Evolutionary conservation across 2,797 vertebrate species (phyloP).

Genomic region (Muscicapa striata): DNA sequence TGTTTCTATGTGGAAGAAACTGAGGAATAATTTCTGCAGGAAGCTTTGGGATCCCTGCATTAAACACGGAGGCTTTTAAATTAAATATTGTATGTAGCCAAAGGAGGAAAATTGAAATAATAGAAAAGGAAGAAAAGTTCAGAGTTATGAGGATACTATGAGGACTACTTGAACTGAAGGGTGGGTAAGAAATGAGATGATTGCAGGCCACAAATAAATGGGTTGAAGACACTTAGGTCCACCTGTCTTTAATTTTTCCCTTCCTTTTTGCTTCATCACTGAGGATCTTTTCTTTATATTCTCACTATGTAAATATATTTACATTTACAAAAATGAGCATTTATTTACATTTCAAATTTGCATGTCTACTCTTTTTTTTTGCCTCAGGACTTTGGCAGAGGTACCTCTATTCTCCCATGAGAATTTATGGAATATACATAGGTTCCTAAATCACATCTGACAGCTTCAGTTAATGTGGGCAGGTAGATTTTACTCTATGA

Average conservation of each 20-base stretch:
- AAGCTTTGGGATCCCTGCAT: not conserved
- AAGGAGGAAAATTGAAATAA: not conserved
- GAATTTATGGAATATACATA: slow-evolving; percentile 49
- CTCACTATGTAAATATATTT: not conserved
- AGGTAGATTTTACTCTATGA: slow-evolving; percentile 65
- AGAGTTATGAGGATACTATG: not conserved
- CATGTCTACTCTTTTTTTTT: not conserved
- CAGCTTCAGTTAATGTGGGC: slow-evolving; percentile 57
- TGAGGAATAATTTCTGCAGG: not conserved
- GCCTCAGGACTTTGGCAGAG: not conserved
- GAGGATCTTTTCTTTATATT: not conserved
- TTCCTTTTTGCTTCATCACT: not conserved
- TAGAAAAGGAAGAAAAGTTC: not conserved
- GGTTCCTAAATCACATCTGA: slow-evolving; percentile 66
- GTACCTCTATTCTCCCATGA: slow-evolving; percentile 34
- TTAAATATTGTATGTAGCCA: not conserved
- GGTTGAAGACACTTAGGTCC: not conserved
- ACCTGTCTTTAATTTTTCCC: not conserved
- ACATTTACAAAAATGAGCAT: not conserved
- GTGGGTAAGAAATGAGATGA: not conserved
- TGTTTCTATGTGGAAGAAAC: not conserved
- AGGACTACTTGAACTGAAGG: not conserved
- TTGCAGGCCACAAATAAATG: not conserved
- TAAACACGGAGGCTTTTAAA: not conserved
- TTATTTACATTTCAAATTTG: not conserved